Conservation (phyloP, 1,140 invertebrate genomes). For the Cotesia vestalis region DNA sequence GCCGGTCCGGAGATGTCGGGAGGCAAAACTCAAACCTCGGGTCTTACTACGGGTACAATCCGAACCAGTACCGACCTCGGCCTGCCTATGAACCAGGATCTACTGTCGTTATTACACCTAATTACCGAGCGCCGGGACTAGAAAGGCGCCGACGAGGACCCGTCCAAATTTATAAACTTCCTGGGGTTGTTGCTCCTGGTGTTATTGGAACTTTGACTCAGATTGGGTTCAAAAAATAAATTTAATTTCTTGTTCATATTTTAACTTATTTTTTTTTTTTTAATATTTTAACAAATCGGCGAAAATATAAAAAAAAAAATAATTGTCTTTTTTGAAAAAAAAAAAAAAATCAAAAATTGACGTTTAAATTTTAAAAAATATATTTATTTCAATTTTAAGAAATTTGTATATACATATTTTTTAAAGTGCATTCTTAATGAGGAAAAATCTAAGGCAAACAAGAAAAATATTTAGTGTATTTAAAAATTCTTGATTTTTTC, state of each 20-base stretch:
- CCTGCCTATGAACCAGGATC: not conserved
- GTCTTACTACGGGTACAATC: not conserved
- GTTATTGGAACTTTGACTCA: conserved; percentile 46
- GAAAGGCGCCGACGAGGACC: conserved; percentile 36
- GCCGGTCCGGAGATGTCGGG: conserved; percentile 52
- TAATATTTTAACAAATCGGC: not conserved
- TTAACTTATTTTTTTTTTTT: not conserved
- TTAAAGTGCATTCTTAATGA: too few species aligned
- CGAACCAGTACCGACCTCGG: conserved; percentile 8
- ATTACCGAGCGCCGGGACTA: conserved; percentile 42
- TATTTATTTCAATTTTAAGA: too few species aligned
- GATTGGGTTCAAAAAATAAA: conserved; percentile 46
- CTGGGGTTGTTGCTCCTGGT: conserved; percentile 46
- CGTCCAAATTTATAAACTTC: conserved; percentile 50
- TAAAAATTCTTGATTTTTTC: too few species aligned
- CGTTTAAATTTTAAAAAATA: too few species aligned
- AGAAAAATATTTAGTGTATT: too few species aligned
- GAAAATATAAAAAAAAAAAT: too few species aligned
- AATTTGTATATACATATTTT: too few species aligned
- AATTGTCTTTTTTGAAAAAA: too few species aligned
- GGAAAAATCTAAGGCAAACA: too few species aligned
- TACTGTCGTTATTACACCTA: conserved; percentile 41
- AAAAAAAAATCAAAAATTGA: too few species aligned
- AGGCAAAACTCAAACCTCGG: conserved; percentile 30
- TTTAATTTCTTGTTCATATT: not conserved